Evolutionary conservation across 2,797 vertebrate genomes (phyloP), one percentile per base, ranked within the genome.

Genomic region (Tinamus major): DNA sequence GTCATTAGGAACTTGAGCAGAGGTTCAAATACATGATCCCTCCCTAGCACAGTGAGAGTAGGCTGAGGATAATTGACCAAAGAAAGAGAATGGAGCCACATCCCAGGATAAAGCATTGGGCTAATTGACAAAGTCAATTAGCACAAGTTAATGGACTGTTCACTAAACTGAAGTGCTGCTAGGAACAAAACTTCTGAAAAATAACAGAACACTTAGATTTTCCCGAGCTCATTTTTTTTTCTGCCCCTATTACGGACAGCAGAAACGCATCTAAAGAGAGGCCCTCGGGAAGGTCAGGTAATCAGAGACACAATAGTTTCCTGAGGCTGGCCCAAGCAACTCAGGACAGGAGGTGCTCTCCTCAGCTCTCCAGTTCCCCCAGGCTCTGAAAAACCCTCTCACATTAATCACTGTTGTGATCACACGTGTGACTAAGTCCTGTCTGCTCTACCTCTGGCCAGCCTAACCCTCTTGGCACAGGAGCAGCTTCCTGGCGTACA

Each of bases 31-130:
- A 41, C 9, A 15, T 9, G 14, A 21, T 53, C 55, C 5, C 29
- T 85, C 68, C 46, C 48, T 26, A 48, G 37, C 19, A 17, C 82
- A 56, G 58, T 53, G 20, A 85, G 35, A 3, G 1, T 15, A 42
- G 58, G 41, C 27, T 76, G 27, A 29, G 92, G 18, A 77, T 78
- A 87, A 95, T 89, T 65, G 90, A 85, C 55, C 42, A 65, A 71
- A 71, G 64, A 19, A 70, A 15, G 27, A 80, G 69, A 80, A 64
- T 8, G 56, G 70, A 88, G 48, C 48, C 44, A 79, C 53, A 79
- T 7, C 24, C 53, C 49, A 64, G n/a, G 29, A 31, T 62, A 71
- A 77, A 61, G 35, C 61, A 9, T 9, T 18, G 81, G 69, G 49
- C 70, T 84, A 56, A 78, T 15, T 41, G 42, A 85, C 58, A 95